Conservation (phyloP, 2,888 invertebrate genomes). For the Xestia sexstrigata region DNA sequence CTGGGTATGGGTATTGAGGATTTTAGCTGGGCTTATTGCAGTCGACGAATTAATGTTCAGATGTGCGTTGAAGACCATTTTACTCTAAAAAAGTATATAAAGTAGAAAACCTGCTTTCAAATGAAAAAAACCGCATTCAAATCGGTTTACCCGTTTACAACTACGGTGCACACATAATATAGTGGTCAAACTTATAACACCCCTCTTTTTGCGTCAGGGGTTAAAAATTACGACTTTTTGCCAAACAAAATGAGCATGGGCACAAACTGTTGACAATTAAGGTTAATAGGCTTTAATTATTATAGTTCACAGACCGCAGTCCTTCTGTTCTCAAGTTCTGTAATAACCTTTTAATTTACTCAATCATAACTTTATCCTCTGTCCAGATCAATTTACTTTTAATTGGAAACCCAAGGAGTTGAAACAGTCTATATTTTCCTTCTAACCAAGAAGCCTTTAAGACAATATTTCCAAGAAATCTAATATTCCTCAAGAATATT, state of each 20-base stretch:
- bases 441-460: conserved; percentile 2
- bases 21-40: conserved; percentile 30
- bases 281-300: background rate
- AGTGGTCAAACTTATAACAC: no score
- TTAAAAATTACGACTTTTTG: no score
- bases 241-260: background rate
- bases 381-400: conserved; percentile 5
- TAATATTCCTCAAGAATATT: conserved; percentile 17
- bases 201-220: no score
- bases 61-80: background rate
- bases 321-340: background rate
- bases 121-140: no score
- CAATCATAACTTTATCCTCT: background rate
- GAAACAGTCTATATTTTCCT: conserved; percentile 5
- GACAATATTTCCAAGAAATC: conserved; percentile 23
- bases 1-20: conserved; percentile 11
- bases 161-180: no score
- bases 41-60: conserved; percentile 6
- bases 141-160: no score
- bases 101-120: no score
- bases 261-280: background rate
- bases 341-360: background rate
- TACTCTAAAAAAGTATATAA: no score
- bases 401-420: conserved; percentile 32
- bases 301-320: background rate